Evolutionary conservation across 2,113 vertebrate genomes (phyloP), one percentile per base, ranked within the genome.

Genomic region (Cryptomyrus ogoouensis): DNA sequence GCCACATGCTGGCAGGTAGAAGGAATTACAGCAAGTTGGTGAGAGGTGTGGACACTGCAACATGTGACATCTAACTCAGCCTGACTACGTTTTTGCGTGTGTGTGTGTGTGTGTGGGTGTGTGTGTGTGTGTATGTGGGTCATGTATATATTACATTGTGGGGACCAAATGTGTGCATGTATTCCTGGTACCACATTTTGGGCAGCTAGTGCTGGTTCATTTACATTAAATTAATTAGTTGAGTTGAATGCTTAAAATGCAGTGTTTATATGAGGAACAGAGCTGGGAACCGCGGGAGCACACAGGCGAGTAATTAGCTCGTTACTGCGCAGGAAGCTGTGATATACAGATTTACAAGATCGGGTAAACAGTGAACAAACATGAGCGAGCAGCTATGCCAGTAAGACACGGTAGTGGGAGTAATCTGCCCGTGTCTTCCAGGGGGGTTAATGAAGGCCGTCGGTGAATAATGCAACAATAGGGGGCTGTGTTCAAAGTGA

Each of bases 1-100:
- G 94, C 94, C 95, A 91, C 94, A 89, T 70, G n/a, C 92, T 95
- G 96, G 94, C 90, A 90, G 74, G 19, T 17, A 42, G 27, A 1
- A 13, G 10, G 44, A 49, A 90, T 24, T n/a, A 83, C 88, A 83
- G 17, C n/a, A 10, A 39, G 66, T 46, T 2, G 13, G 58, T 3
- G 88, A 24, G 49, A 84, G 83, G 19, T 86, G 44, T 13, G 42
- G 35, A 24, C 8, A 15, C 42, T 83, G 31, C 10, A 42, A 44
- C 58, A 53, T 24, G 13, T 84, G 83, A 8, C 44, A 47, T 3
- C 24, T 2, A 83, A 46, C 42, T 44, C 44, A 44, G 39, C 21
- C 35, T n/a, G 46, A 27, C n/a, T 3, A 42, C 7, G 56, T 9
- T 24, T 84, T 6, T n/a, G 42, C 0, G 19, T 84, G 66, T 74